A percentile compares a stretch with the other conserved stretches of the same genome.
Conservation (phyloP, 2,113 vertebrate species). For the Clarias gariepinus region DNA sequence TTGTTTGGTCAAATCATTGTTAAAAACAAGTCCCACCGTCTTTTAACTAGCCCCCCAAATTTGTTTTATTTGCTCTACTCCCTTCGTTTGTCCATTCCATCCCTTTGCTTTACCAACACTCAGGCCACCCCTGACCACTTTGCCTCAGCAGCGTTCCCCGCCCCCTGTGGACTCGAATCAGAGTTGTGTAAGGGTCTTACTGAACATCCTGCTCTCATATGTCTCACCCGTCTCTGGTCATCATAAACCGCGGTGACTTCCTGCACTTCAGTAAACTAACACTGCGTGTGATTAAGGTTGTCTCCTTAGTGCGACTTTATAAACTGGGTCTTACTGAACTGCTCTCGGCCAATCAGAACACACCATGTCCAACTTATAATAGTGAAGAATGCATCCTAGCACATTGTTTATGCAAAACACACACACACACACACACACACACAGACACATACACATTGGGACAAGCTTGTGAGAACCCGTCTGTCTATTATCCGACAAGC, state of each 20-base stretch:
- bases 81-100: too few species aligned
- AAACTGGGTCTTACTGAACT: neutral
- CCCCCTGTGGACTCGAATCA: neutral
- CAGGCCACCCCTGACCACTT: neutral
- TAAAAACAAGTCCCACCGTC: neutral
- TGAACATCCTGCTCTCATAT: neutral
- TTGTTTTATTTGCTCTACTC: too few species aligned
- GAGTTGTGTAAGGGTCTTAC: too few species aligned
- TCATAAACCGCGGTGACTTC: neutral
- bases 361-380: neutral
- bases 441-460: neutral
- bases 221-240: neutral
- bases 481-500: conserved; percentile 26
- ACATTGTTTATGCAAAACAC: neutral
- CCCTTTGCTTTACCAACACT: too few species aligned
- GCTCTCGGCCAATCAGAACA: neutral
- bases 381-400: neutral
- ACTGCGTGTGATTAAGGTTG: neutral
- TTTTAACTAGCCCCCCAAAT: too few species aligned
- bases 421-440: neutral
- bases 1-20: neutral
- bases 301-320: neutral
- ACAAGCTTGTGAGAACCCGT: neutral
- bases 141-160: neutral
- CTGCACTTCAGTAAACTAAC: neutral